Evolutionary conservation across 2,797 vertebrate species (phyloP), one percentile per base, ranked within the genome.

Genomic region (Coregonus ussuriensis): DNA sequence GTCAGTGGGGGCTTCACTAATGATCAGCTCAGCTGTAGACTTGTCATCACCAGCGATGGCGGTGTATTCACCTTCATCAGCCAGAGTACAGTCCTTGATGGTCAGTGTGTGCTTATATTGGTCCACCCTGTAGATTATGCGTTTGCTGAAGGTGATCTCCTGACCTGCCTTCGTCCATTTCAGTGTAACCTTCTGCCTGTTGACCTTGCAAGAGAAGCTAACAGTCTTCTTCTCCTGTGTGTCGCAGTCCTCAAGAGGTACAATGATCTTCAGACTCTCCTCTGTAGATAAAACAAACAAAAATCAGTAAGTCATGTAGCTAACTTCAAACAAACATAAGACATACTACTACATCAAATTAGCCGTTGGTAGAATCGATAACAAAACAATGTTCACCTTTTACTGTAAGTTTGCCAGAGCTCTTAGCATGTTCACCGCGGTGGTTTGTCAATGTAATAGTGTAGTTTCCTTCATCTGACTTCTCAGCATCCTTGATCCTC

Each of bases 161-260:
- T 97, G 92, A 4, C 97, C 96, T 31, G 91, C 96, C 91, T 95
- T 98, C 85, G 95, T 95, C 98, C 98, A 99, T 75, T 95, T 96
- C 71, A 99, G 89, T 0, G 93, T 99, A 74, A 94, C 96, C 11
- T 97, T 97, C 74, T 91, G 94, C 83, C 95, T 93, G 91, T 99
- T 99, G 75, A 98, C 97, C 91, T 99, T 99, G 84, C 98, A 99
- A 87, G 95, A 96, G 94, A 99, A 99, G 69, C 94, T 96, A 81
- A 97, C 93, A 0, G 95, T 95, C 82, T 96, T 99, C 92, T 98
- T 99, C 89, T 99, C 98, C 93, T 98, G 97, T 16, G 98, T 99
- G 93, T 99, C 98, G 54, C 97, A 92, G 83, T 99, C 98, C 89
- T 98, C 95, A 80, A 97, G 95, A 79, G 97, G 97, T 73, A 97